phyloP scores from a whole-genome alignment of 2,888 invertebrate species.

The Gymnosoma rotundatum region DNA sequence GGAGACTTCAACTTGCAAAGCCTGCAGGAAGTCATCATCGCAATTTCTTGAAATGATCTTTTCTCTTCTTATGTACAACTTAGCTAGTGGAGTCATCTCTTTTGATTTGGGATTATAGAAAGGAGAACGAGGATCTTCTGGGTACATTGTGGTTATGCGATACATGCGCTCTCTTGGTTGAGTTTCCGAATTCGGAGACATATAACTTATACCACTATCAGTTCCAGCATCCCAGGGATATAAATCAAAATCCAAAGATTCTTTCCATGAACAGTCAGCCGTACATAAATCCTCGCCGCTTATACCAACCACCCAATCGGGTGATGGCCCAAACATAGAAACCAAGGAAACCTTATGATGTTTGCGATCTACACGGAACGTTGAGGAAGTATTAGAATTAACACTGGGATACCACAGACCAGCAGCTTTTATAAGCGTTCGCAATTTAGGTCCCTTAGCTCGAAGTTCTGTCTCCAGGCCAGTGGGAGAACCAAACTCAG shows the following conservation, averaged over 20 bases:
- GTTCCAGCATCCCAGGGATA: constrained; percentile 98
- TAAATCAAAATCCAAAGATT: constrained; percentile 90
- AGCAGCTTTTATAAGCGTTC: constrained; percentile 93
- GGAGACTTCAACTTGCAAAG: constrained; percentile 85
- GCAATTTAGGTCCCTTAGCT: constrained; percentile 88
- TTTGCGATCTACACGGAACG: constrained; percentile 91
- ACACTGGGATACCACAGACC: constrained; percentile 95
- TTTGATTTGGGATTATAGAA: constrained; percentile 90
- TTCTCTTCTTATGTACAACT: constrained; percentile 89
- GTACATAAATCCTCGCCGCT: constrained; percentile 93
- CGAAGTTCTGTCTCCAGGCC: constrained; percentile 94
- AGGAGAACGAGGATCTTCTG: constrained; percentile 95
- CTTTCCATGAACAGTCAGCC: constrained; percentile 95
- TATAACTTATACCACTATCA: constrained; percentile 95
- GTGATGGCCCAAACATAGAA: constrained; percentile 96
- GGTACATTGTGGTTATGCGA: constrained; percentile 94
- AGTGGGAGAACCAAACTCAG: constrained; percentile 89
- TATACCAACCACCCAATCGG: constrained; percentile 99
- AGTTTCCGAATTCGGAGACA: constrained; percentile 91
- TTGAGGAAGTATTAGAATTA: constrained; percentile 90
- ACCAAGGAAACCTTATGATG: constrained; percentile 94
- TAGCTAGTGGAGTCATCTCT: constrained; percentile 92
- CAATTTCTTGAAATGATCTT: constrained; percentile 89
- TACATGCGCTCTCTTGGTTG: constrained; percentile 92
- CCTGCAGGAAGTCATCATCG: constrained; percentile 85